Base-by-base conservation (phyloP, 2,113 vertebrate species). In the Rhadina sibilatrix region DNA sequence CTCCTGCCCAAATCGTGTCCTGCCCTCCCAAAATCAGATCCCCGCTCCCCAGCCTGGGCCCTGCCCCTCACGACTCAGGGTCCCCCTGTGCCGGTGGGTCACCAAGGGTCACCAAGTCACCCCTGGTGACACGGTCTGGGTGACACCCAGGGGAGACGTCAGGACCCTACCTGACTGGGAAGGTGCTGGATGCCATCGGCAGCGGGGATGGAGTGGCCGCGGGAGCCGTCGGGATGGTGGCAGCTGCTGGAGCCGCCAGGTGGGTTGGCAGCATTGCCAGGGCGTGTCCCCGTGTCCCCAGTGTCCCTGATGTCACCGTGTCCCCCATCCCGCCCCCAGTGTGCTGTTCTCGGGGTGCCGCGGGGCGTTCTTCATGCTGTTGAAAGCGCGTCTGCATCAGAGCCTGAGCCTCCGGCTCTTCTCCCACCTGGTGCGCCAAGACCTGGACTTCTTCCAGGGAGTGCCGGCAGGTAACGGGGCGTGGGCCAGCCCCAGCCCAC, bases 221-320 rank as follows among this genome's bases (percentile, higher is more conserved):
- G 1, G 18, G 66, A 37, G 86, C 68, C 3, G 0, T 81, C 0
- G 50, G 59, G 10, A 81, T 81, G 76, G 76, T 88, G 50, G 68
- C 5, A 0, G 76, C 76, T 10, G 31, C 44, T 4, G 68, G 33
- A 65, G 59, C 27, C 1, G 5, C 42, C 37, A 88, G 59, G 76
- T 88, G 22, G 18, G 86, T 71, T 2, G 3, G 3, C 12, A 18
- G 66, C 31, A 3, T 64, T 35, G 21, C 66, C 1, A 0, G 49
- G 35, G 9, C 35, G 6, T 10, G 19, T 28, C 38, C 47, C 24
- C 9, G 5, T 27, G 42, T 42, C 25, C 76, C 31, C 40, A 9
- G 1, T 42, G 49, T 60, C 46, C 44, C 25, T 1, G 0, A 1
- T 42, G 49, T 60, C 37, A 37, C 25, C 1, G 0, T 20, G 35